Conservation (phyloP, 1,140 invertebrate species). For the Apis cerana region DNA sequence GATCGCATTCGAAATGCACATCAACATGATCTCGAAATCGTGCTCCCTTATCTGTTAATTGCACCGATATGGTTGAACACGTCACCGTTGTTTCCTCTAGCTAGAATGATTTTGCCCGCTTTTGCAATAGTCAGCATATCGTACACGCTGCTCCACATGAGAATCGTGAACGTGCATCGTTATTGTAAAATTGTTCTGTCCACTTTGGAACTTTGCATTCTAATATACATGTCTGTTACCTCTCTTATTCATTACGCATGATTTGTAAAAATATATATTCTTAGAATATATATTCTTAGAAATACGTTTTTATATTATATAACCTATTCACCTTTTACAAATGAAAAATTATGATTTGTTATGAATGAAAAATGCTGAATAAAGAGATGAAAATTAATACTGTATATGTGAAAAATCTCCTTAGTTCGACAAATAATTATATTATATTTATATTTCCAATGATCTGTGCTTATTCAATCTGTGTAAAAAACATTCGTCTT, state of each 20-base stretch:
- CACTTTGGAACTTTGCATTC: slow-evolving; percentile 39
- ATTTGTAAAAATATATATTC: not conserved
- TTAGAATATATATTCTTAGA: too few relatives aligned
- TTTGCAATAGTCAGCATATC: slow-evolving; percentile 66
- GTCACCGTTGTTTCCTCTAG: slow-evolving; percentile 51
- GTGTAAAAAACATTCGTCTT: not conserved
- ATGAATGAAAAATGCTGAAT: too few relatives aligned
- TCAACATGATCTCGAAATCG: slow-evolving; percentile 63
- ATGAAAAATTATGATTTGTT: too few relatives aligned
- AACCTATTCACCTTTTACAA: too few relatives aligned
- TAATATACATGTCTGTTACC: slow-evolving; percentile 54
- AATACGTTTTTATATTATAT: too few relatives aligned
- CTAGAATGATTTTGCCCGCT: slow-evolving; percentile 53
- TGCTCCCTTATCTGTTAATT: slow-evolving; percentile 65
- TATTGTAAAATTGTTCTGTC: slow-evolving; percentile 23
- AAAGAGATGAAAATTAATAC: too few relatives aligned
- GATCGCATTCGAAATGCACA: slow-evolving; percentile 69
- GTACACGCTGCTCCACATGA: slow-evolving; percentile 61
- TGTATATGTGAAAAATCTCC: not conserved
- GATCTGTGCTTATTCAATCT: not conserved
- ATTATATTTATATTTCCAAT: too few relatives aligned
- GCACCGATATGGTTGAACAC: slow-evolving; percentile 68
- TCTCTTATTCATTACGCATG: not conserved
- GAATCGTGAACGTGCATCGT: slow-evolving; percentile 42
- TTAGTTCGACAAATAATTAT: too few relatives aligned